Conservation (phyloP, 2,113 vertebrate species). For the Athene cunicularia region DNA sequence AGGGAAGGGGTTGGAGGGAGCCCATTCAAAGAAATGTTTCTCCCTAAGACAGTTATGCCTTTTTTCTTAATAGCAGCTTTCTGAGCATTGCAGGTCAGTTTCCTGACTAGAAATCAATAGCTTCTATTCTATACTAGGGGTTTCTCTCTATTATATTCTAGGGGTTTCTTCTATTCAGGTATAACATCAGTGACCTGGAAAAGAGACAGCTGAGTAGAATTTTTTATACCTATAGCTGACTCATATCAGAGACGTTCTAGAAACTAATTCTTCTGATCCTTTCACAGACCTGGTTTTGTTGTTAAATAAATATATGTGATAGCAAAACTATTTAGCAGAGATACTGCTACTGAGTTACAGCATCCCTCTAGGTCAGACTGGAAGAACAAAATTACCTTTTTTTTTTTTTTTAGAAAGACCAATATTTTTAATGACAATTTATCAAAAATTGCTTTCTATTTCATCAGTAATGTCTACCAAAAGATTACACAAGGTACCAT, state of each 20-base stretch:
- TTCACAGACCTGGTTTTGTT: not conserved
- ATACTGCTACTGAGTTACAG: not conserved
- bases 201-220: not conserved
- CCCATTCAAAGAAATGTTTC: not conserved
- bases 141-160: not conserved
- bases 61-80: not conserved
- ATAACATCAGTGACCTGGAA: not conserved
- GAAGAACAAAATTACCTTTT: not conserved
- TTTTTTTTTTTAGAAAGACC: not conserved
- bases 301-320: not conserved
- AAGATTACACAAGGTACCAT: not conserved
- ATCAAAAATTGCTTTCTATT: not conserved
- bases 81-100: not conserved
- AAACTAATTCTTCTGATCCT: not conserved
- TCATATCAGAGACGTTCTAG: not conserved
- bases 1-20: not conserved
- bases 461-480: not conserved
- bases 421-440: not conserved
- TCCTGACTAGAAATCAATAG: not conserved
- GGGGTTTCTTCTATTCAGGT: not conserved
- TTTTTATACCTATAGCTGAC: not conserved
- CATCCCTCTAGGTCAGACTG: not conserved
- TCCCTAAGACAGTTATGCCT: accelerated
- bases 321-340: not conserved
- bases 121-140: not conserved